Percentiles rank a stretch among this genome's conserved stretches.
Evolutionary conservation across 30 jellyfish, hydroid and myxozoan genomes (phyloP).

Genomic region (Rhopilema esculentum): DNA sequence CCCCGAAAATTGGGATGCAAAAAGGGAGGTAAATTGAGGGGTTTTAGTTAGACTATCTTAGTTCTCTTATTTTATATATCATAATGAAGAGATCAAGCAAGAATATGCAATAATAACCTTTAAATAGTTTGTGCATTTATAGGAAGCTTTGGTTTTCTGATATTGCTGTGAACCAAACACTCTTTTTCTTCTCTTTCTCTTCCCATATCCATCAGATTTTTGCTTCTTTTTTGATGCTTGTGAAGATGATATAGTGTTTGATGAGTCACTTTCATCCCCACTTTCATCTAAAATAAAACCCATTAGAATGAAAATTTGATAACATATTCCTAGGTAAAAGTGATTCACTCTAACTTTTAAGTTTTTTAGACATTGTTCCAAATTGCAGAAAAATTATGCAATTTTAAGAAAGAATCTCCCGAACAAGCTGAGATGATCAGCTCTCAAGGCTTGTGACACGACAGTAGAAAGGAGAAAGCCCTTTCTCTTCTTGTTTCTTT

Average conservation of each 20-base stretch:
- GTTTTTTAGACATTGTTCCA: too few relatives aligned
- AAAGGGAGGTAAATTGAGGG: too few relatives aligned
- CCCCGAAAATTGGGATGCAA: too few relatives aligned
- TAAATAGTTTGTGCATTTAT: constrained; percentile 89
- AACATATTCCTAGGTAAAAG: background rate
- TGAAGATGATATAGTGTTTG: constrained; percentile 55
- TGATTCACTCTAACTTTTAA: background rate
- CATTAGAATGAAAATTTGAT: background rate
- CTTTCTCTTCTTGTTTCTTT: too few relatives aligned
- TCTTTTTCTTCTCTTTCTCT: constrained; percentile 59
- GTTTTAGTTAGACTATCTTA: too few relatives aligned
- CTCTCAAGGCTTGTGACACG: too few relatives aligned
- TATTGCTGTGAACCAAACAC: background rate
- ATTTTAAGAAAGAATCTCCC: too few relatives aligned
- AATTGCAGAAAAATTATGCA: too few relatives aligned
- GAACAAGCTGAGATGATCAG: too few relatives aligned
- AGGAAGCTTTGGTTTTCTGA: constrained; percentile 67
- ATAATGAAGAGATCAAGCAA: background rate
- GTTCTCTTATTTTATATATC: too few relatives aligned
- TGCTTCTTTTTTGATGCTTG: constrained; percentile 45
- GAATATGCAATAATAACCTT: constrained; percentile 44
- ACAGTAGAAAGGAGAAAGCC: too few relatives aligned
- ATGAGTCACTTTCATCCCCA: constrained; percentile 81
- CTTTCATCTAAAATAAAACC: constrained; percentile 64
- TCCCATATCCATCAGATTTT: constrained; percentile 67